Percentiles rank a stretch among this genome's conserved stretches.
Conservation (phyloP, 2,888 invertebrate species). For the Brachypterus glaber region DNA sequence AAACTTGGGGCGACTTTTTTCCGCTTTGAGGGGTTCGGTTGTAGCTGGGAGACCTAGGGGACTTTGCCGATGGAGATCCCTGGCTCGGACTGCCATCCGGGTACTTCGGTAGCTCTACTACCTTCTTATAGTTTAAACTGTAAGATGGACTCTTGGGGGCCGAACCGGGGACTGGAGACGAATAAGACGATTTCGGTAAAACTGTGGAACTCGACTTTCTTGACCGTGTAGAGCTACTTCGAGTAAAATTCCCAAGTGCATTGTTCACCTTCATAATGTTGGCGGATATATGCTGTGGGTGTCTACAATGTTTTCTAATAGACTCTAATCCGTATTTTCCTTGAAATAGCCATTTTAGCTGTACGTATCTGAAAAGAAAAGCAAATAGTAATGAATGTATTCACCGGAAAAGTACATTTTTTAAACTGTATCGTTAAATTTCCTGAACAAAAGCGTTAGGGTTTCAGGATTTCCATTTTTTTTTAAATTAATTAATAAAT, state of each 20-base stretch:
- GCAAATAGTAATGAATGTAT: too few relatives aligned
- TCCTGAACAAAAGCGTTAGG: too few relatives aligned
- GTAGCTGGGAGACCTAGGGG: not conserved
- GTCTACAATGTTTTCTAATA: too few relatives aligned
- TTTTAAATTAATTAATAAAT: too few relatives aligned
- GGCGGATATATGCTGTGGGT: not conserved
- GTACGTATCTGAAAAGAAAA: too few relatives aligned
- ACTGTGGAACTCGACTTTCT: conserved; percentile 21
- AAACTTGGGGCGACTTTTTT: conserved; percentile 6
- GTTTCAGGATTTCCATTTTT: too few relatives aligned
- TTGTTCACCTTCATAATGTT: conserved; percentile 24
- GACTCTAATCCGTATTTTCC: too few relatives aligned
- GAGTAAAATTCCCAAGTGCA: conserved; percentile 28
- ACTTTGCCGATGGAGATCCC: conserved; percentile 16
- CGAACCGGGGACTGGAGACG: conserved; percentile 30
- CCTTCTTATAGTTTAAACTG: conserved; percentile 24
- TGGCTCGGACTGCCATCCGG: conserved; percentile 29
- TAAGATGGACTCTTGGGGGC: conserved; percentile 31
- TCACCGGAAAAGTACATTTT: too few relatives aligned
- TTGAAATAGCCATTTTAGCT: too few relatives aligned
- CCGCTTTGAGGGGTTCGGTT: too few relatives aligned
- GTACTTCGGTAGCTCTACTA: conserved; percentile 18
- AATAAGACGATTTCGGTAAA: conserved; percentile 33
- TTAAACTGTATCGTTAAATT: too few relatives aligned
- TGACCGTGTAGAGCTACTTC: conserved; percentile 31